Evolutionary conservation across 2,797 vertebrate genomes (phyloP), one percentile per base, ranked within the genome.

Genomic region (Sandelia bainsii): DNA sequence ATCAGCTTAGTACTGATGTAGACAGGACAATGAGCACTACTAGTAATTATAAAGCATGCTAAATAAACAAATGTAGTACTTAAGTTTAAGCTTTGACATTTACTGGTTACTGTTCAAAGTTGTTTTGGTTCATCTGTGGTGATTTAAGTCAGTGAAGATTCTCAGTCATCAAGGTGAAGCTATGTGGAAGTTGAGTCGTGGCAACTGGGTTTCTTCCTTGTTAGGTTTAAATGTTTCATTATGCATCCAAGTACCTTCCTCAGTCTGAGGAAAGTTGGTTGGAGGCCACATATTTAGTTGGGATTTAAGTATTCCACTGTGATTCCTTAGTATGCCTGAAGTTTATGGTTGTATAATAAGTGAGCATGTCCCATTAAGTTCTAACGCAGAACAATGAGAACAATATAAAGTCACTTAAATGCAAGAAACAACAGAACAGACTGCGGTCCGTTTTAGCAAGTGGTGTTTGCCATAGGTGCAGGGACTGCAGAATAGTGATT

Each of bases 361-460:
- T 19, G 9, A 22, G 14, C 29, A 17, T 34, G 8, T 48, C n/a
- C 22, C 50, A 48, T 65, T 64, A 40, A 51, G n/a, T 40, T 72
- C 17, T 6, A 59, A 11, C 45, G 22, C 32, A 23, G 8, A n/a
- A 6, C 4, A 40, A 14, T 32, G 32, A 0, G 2, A 12, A 32
- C 11, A n/a, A n/a, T n/a, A n/a, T 14, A 10, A 68, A 74, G 1
- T 22, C 16, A 60, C 20, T 22, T 10, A 46, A 65, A 75, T 53
- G 32, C 46, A 48, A 22, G 46, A 50, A 64, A 42, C 52, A 53
- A 44, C 5, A 22, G 46, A 32, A 63, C n/a, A 59, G 46, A 27
- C 27, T 51, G 34, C 29, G 48, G 57, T 56, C 57, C 67, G n/a
- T 70, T 77, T 68, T 46, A 58, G 75, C 20, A 50, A 72, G 37